A percentile compares a stretch with the other conserved stretches of the same genome.
Conservation (phyloP, 2,888 invertebrate genomes). For the Zootermopsis nevadensis region DNA sequence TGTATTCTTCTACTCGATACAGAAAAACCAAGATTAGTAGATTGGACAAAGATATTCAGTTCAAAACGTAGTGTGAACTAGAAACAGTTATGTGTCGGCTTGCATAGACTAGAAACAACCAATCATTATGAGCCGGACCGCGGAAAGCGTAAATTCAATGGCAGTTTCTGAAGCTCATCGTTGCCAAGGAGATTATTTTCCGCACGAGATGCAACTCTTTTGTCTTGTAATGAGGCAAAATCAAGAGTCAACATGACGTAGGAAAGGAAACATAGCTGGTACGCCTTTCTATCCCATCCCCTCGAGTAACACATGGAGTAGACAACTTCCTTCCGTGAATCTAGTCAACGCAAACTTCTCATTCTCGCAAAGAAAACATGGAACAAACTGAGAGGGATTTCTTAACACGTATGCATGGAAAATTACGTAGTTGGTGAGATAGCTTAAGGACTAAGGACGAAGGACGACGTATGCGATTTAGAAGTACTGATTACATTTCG, state of each 20-base stretch:
- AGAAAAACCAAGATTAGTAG: not conserved
- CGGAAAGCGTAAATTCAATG: not conserved
- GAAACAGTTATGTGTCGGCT: slow-evolving; percentile 24
- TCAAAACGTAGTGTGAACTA: slow-evolving; percentile 2
- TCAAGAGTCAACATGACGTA: slow-evolving; percentile 35
- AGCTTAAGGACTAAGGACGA: not conserved
- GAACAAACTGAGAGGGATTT: not conserved
- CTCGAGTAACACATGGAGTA: slow-evolving; percentile 37
- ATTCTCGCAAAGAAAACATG: slow-evolving; percentile 28
- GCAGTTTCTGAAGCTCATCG: slow-evolving; percentile 24
- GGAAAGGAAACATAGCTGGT: slow-evolving; percentile 28
- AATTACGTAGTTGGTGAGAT: not conserved
- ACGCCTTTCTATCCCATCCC: slow-evolving; percentile 28
- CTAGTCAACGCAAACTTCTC: not conserved
- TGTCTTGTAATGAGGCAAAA: slow-evolving; percentile 37
- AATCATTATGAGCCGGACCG: not conserved
- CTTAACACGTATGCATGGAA: not conserved
- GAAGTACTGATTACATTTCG: not conserved
- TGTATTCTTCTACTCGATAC: not conserved
- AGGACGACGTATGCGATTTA: not conserved
- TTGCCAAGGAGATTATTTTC: slow-evolving; percentile 25
- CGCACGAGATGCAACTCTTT: slow-evolving; percentile 24
- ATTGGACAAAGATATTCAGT: not conserved
- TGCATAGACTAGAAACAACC: slow-evolving; percentile 21
- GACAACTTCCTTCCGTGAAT: slow-evolving; percentile 2